Evolutionary conservation across 2,888 invertebrate species (phyloP), one percentile per base, ranked within the genome.

Genomic region (Stenolophus ochropezus): DNA sequence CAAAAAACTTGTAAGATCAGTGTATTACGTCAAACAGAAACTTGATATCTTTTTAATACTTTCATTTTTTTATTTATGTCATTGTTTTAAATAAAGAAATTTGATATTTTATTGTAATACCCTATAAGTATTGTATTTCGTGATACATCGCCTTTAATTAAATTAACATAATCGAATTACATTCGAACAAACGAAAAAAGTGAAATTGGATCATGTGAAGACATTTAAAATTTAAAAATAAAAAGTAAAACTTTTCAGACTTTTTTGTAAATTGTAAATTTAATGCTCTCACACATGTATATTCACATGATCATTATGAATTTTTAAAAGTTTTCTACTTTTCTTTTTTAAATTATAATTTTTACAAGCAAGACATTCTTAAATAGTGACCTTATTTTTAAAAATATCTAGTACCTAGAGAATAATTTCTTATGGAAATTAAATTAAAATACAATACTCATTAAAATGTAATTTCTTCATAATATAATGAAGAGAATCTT

Each of bases 91-190:
- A 25, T 61, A n/a, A 25, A 27, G 61, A 61, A 61, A 61, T 61
- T 61, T 21, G 61, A 61, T 61, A 61, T 61, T 61, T 61, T 61
- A 25, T 61, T 61, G 25, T 61, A 61, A 56, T 61, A 27, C 25
- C 61, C 14, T 61, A 1, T n/a, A 25, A 61, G 5, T 61, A 61
- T 61, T 23, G 21, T 21, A 14, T 61, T 61, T 61, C 61, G n/a
- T 61, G 25, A 20, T 56, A 21, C 11, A 11, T 56, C 23, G 20
- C 20, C 16, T 53, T 16, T 18, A 53, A 53, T 21, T 8, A 56
- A 20, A 56, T 56, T 56, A 56, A 20, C 6, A 21, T 2, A 61
- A 25, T 61, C 25, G 25, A 23, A 61, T 61, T 61, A 61, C n/a
- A 21, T 25, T 23, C 14, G 14, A 61, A 25, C 25, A 11, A 0